Percentiles rank a stretch among this genome's conserved stretches.
Conservation (phyloP, 2,888 invertebrate genomes). For the Dusona sp. region DNA sequence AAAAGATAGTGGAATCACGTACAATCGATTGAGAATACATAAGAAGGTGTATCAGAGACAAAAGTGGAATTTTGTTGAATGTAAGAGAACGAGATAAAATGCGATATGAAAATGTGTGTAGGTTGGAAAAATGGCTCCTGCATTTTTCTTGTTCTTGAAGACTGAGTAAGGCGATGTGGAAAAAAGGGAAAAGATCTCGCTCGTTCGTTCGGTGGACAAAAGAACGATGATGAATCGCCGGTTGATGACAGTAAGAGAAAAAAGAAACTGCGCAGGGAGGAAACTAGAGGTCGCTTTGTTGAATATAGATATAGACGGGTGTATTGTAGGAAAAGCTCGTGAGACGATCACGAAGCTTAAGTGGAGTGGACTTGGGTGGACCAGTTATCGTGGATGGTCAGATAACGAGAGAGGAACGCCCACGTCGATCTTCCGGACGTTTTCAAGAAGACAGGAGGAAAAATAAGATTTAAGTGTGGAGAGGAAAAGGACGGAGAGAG, state of each 20-base stretch:
- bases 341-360: conserved; percentile 34
- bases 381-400: conserved; percentile 26
- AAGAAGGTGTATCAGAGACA: neutral
- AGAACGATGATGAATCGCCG: conserved; percentile 79
- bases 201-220: conserved; percentile 60
- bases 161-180: neutral
- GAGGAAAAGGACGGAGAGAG: neutral
- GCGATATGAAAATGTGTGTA: conserved; percentile 20
- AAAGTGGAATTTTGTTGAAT: neutral
- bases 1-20: neutral
- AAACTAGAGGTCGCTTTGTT: conserved; percentile 14
- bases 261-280: conserved; percentile 51
- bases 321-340: conserved; percentile 1
- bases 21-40: neutral
- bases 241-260: conserved; percentile 77
- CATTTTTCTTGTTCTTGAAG: neutral
- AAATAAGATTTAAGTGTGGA: conserved; percentile 13
- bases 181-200: neutral
- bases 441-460: conserved; percentile 26
- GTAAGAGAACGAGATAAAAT: neutral
- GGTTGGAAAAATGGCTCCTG: neutral
- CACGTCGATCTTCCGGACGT: conserved; percentile 40
- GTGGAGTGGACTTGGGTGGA: conserved; percentile 31
- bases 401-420: conserved; percentile 43
- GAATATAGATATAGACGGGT: neutral